Evolutionary conservation across 2,797 vertebrate species (phyloP), one percentile per base, ranked within the genome.

Genomic region (Botia almorhae): DNA sequence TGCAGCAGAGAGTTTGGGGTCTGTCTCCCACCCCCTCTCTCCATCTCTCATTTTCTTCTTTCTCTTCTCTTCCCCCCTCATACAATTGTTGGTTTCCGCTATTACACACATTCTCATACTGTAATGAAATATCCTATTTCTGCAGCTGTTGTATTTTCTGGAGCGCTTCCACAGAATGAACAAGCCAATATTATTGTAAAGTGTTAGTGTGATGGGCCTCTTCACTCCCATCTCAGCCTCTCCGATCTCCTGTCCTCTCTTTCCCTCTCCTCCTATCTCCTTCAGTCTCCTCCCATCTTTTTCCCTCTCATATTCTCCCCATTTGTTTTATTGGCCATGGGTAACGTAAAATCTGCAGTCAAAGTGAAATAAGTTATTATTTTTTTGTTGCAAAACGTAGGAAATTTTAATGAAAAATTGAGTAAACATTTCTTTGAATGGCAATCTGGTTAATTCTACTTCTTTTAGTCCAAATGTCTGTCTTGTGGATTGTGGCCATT

Each of bases 1-100:
- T 82, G 82, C 84, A 88, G 83, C 86, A 90, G 78, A 80, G 55
- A 23, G 43, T 61, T 56, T n/a, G 76, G 73, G 55, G 60, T 63
- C 16, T 81, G 2, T 61, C 53, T 53, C n/a, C 29, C 61, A 23
- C 80, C 68, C 65, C 26, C 68, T 43, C 48, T 0, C 56, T 56
- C 43, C 33, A 53, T 74, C 69, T 58, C 21, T 69, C n/a, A 65
- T 83, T 71, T 64, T 78, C 64, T 43, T 75, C 16, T 61, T 67
- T 80, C 72, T 29, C 43, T 63, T 69, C 12, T 11, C 50, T 50
- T 68, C 48, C 67, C 50, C 29, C 12, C 33, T 53, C 53, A 39
- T 79, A 14, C 73, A 26, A 56, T 72, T 29, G 12, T 76, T 51
- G n/a, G 23, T 70, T 83, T 70, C 33, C 33, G 1, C 33, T 79